Evolutionary conservation across 2,888 invertebrate genomes (phyloP).

Genomic region (Escarpia spicata): DNA sequence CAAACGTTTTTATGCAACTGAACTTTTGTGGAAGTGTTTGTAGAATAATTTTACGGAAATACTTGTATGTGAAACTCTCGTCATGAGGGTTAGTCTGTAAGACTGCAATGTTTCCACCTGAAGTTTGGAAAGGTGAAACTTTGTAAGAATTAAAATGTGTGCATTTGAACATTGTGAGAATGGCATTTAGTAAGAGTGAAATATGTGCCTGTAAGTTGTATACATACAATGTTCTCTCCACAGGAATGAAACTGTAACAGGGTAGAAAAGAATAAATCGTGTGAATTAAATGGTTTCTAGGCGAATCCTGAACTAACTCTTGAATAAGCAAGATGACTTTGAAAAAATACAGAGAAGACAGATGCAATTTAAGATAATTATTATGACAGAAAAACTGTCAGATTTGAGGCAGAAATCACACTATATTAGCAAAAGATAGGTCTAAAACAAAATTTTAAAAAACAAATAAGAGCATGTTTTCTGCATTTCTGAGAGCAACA

Average conservation of each 20-base stretch:
- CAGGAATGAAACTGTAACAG: neutral
- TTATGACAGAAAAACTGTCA: too few species aligned
- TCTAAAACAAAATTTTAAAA: too few species aligned
- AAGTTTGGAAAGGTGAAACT: neutral
- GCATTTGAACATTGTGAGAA: neutral
- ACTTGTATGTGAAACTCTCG: neutral
- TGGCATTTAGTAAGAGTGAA: neutral
- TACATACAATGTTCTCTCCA: neutral
- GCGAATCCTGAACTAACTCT: too few species aligned
- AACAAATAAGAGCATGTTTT: too few species aligned
- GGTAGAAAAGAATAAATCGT: neutral
- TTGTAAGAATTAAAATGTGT: neutral
- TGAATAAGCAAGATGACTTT: too few species aligned
- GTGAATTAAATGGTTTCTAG: neutral
- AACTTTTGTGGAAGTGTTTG: neutral
- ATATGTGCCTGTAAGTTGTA: neutral
- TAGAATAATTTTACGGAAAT: neutral
- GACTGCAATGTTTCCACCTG: neutral
- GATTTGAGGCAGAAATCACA: too few species aligned
- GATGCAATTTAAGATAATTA: too few species aligned
- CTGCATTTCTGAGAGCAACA: too few species aligned
- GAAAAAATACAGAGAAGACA: too few species aligned
- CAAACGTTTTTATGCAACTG: neutral
- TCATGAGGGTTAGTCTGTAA: neutral
- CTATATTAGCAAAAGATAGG: too few species aligned